Percentiles rank a stretch among this genome's conserved stretches.
phyloP scores from a whole-genome alignment of 2,113 vertebrate species.

The Eudyptes chrysolophus region DNA sequence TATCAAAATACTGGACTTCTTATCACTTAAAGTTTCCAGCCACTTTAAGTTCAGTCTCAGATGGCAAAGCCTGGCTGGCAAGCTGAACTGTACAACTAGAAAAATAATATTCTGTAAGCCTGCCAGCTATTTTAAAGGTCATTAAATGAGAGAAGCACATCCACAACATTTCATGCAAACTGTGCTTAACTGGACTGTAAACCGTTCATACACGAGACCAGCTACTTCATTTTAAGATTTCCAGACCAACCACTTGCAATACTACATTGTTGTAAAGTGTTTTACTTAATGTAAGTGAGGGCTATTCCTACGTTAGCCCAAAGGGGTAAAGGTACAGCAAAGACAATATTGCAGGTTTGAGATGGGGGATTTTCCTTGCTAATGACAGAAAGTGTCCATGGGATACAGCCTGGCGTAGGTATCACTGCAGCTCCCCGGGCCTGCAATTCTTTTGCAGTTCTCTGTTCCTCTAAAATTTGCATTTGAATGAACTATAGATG shows the following conservation, averaged over 20 bases:
- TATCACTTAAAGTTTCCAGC: not conserved
- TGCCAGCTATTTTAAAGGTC: not conserved
- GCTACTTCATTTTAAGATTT: not conserved
- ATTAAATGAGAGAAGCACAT: not conserved
- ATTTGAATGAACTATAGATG: not conserved
- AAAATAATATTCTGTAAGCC: not conserved
- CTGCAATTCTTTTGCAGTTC: not conserved
- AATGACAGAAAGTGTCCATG: not conserved
- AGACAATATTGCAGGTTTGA: not conserved
- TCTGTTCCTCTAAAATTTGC: not conserved
- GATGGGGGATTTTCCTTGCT: not conserved
- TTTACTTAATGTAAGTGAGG: not conserved
- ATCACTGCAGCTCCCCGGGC: not conserved
- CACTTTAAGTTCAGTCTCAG: not conserved
- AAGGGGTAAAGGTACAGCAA: not conserved
- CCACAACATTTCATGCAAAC: not conserved
- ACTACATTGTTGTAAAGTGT: not conserved
- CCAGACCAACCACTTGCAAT: not conserved
- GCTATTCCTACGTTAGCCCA: not conserved
- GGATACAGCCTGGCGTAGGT: not conserved
- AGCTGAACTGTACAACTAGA: not conserved
- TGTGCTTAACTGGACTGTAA: not conserved
- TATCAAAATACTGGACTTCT: not conserved
- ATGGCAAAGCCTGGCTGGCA: not conserved
- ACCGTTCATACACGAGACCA: not conserved